Percentiles rank a stretch among this genome's conserved stretches.
These are phyloP conservation scores for Anastatus disparis DNA, from an alignment of 1,140 invertebrate species.

Conservation along the genomic window DNA sequence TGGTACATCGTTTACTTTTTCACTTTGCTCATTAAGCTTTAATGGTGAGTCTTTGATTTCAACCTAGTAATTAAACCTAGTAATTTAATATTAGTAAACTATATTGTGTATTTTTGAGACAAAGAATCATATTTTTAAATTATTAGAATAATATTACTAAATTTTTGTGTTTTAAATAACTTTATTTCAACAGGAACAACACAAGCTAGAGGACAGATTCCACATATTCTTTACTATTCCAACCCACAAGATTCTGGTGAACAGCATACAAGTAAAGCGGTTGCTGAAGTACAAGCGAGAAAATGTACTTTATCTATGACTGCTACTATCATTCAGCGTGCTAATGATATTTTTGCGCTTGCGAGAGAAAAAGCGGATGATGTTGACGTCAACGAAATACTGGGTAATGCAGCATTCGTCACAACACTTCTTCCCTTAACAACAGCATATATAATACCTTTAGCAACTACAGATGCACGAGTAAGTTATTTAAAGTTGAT, in stretches of 20 bases:
- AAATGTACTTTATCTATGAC: conserved; percentile 79
- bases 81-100: background rate
- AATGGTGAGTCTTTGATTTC: conserved; percentile 75
- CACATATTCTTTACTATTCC: conserved; percentile 91
- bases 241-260: conserved; percentile 71
- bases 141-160: background rate
- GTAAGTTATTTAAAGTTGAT: conserved; percentile 63
- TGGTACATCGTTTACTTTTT: conserved; percentile 92
- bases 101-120: background rate
- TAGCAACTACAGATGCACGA: conserved; percentile 84
- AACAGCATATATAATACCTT: conserved; percentile 82
- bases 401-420: conserved; percentile 74
- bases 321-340: conserved; percentile 77
- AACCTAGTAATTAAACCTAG: background rate
- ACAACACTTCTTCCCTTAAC: conserved; percentile 82
- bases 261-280: conserved; percentile 73
- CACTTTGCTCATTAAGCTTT: conserved; percentile 90
- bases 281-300: conserved; percentile 78
- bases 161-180: background rate
- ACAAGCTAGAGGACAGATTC: conserved; percentile 92
- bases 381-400: conserved; percentile 67
- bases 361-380: conserved; percentile 76
- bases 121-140: background rate
- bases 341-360: conserved; percentile 77
- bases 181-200: conserved; percentile 71